Evolutionary conservation across 1,140 invertebrate species (phyloP).

Genomic region (Planococcus citri): DNA sequence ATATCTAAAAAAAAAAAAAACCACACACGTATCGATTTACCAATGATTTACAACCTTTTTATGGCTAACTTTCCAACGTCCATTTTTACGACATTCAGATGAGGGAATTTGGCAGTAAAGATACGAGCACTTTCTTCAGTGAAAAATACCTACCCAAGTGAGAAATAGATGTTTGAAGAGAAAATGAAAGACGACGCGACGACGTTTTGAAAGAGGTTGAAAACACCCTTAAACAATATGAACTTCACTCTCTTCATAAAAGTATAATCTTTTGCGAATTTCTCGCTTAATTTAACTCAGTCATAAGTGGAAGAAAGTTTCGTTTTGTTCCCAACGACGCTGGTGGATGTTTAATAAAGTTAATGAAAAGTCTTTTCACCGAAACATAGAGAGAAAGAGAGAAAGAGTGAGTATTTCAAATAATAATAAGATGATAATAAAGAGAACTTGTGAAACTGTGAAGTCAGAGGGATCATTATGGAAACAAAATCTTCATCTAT

Average conservation of each 20-base stretch:
- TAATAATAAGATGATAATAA: neutral
- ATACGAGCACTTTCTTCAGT: neutral
- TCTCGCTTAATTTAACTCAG: constrained; percentile 1
- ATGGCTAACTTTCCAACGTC: no score
- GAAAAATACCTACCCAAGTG: neutral
- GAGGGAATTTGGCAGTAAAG: no score
- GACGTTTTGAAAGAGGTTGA: neutral
- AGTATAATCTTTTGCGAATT: neutral
- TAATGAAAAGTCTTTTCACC: neutral
- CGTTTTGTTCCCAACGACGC: neutral
- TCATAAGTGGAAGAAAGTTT: constrained; percentile 7
- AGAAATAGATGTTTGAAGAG: neutral
- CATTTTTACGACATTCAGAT: no score
- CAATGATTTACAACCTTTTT: no score
- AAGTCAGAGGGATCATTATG: neutral
- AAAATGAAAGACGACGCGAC: neutral
- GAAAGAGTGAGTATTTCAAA: neutral
- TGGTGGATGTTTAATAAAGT: neutral
- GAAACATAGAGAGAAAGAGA: no score
- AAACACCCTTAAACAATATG: neutral
- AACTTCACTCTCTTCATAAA: neutral
- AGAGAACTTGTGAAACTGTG: neutral
- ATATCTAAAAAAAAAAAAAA: no score
- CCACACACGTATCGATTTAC: no score
- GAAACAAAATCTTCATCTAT: neutral